phyloP scores from a whole-genome alignment of 2,888 invertebrate genomes.

The Sinotaia quadrata region DNA sequence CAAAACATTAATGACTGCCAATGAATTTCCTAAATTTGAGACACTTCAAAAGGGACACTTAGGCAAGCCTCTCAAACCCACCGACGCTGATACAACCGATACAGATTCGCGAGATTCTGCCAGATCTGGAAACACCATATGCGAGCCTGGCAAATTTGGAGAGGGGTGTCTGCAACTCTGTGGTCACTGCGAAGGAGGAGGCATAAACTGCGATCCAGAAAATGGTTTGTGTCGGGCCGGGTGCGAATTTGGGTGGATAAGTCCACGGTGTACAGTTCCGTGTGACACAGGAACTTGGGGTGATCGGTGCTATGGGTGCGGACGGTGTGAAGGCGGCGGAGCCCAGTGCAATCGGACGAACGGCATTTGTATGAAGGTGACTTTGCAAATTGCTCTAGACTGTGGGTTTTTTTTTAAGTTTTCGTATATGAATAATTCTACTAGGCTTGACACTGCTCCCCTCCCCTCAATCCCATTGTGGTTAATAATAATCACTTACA shows the following conservation, averaged over 20 bases:
- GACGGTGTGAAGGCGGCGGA: neutral
- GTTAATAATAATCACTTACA: too few relatives aligned
- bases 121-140: neutral
- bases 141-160: neutral
- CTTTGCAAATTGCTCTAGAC: too few relatives aligned
- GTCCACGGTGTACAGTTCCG: neutral
- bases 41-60: neutral
- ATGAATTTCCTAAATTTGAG: too few relatives aligned
- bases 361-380: neutral
- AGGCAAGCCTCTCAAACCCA: neutral
- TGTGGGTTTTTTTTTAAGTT: too few relatives aligned
- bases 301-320: neutral
- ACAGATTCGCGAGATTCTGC: too few relatives aligned
- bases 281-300: neutral
- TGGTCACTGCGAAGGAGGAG: neutral
- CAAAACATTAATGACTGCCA: too few relatives aligned
- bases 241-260: neutral
- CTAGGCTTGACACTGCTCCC: too few relatives aligned
- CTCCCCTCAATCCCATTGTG: too few relatives aligned
- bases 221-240: neutral
- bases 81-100: too few relatives aligned
- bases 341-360: neutral
- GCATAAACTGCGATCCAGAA: neutral
- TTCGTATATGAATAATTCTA: too few relatives aligned
- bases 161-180: neutral